Evolutionary conservation across 2,797 vertebrate species (phyloP), one percentile per base, ranked within the genome.

Genomic region (Buphagus erythrorhynchus): DNA sequence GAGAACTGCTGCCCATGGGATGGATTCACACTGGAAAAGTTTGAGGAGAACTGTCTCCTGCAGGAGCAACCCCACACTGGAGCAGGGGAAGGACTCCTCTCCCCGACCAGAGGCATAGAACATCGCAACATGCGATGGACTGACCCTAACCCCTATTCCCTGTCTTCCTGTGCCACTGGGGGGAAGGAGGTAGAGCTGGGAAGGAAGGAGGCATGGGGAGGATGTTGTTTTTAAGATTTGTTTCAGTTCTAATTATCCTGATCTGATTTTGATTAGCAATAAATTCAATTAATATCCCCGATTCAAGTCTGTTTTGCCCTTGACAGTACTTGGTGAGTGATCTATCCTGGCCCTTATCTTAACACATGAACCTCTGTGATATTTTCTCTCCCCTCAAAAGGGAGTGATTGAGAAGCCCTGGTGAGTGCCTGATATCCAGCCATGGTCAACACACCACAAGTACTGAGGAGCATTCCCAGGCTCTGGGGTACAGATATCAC

Each of bases 311-410:
- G 3, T 54, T 74, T 75, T 62, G 13, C 22, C 42, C 13, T 16
- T 31, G 33, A 46, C 5, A 16, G 15, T 19, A 46, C n/a, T 59
- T 5, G 6, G 8, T 40, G 54, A 59, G 12, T 40, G 8, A 31
- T 31, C 29, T 40, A 14, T 31, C 17, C 7, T 0, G 0, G 20
- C 59, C n/a, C 14, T 73, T 31, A 31, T 15, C 8, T 52, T 38
- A 66, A 35, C 17, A 22, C 14, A 22, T 19, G 21, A 54, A 54
- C 8, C 1, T 74, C n/a, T 54, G 6, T 19, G 19, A 24, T 35
- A 54, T 26, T 28, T 74, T 48, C 21, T 48, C 15, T 81, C 21
- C 31, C 10, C 22, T 40, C 14, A 74, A 48, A 38, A 45, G 16
- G n/a, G 28, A 51, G 9, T 51, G 51, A 51, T 4, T 58, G 36